Evolutionary conservation across 2,888 invertebrate genomes (phyloP).

Genomic region (Drosophila borealis): DNA sequence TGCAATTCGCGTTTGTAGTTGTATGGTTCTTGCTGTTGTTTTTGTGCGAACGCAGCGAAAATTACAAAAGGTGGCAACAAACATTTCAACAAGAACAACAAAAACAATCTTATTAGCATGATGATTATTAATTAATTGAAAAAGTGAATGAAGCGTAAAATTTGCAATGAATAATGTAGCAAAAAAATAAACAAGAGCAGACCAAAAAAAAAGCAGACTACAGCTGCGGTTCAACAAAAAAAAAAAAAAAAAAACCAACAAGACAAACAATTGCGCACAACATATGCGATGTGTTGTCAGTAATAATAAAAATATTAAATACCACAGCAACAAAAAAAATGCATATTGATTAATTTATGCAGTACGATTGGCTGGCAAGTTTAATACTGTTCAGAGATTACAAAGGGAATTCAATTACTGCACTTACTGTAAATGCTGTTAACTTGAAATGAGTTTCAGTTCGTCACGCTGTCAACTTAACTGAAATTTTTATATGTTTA

Average conservation of each 20-base stretch:
- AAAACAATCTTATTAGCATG: slow-evolving; percentile 69
- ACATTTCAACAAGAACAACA: slow-evolving; percentile 27
- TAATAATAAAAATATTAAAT: slow-evolving; percentile 11
- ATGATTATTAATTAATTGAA: slow-evolving; percentile 78
- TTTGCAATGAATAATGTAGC: slow-evolving; percentile 74
- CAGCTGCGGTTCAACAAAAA: slow-evolving; percentile 27
- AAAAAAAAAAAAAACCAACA: slow-evolving; percentile 12
- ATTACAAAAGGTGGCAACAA: slow-evolving; percentile 25
- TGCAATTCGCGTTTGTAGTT: slow-evolving; percentile 31
- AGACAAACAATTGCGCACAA: slow-evolving; percentile 36
- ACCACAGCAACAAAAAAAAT: slow-evolving; percentile 17
- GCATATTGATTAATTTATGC: slow-evolving; percentile 52
- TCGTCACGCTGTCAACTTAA: slow-evolving; percentile 9
- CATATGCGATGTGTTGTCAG: slow-evolving; percentile 57
- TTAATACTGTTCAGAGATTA: slow-evolving; percentile 28
- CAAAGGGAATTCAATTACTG: slow-evolving; percentile 45
- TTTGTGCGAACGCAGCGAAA: slow-evolving; percentile 7
- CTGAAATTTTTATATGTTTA: background rate
- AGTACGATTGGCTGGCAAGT: slow-evolving; percentile 27
- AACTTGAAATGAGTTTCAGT: slow-evolving; percentile 29
- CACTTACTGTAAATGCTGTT: slow-evolving; percentile 14
- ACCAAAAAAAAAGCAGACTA: slow-evolving; percentile 20
- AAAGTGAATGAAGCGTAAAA: slow-evolving; percentile 77
- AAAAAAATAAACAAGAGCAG: slow-evolving; percentile 29
- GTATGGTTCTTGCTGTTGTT: slow-evolving; percentile 17